A percentile compares a stretch with the other conserved stretches of the same genome.
Conservation (phyloP, 2,888 invertebrate species). For the Unio pictorum region DNA sequence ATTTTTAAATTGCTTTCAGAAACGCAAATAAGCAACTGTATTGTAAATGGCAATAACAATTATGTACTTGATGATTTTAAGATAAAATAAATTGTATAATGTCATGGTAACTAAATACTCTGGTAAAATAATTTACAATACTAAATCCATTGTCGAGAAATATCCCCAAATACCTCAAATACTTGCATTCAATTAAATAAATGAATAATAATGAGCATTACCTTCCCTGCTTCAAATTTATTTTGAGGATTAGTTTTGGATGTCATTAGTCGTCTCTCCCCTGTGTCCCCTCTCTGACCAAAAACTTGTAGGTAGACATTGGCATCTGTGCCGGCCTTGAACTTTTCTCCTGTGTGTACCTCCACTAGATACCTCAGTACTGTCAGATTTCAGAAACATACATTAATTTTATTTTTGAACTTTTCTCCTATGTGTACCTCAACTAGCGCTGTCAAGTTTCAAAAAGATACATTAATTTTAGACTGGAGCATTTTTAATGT, state of each 20-base stretch:
- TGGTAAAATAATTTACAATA: no score
- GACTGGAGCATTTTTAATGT: no score
- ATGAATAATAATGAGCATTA: constrained; percentile 7
- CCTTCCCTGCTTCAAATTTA: constrained; percentile 56
- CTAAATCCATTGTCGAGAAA: no score
- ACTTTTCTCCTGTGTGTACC: constrained; percentile 59
- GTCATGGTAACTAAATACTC: no score
- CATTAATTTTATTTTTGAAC: constrained; percentile 17
- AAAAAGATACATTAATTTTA: constrained; percentile 19
- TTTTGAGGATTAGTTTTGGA: constrained; percentile 30
- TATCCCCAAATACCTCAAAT: no score
- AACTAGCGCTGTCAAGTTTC: constrained; percentile 38
- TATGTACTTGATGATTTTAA: no score
- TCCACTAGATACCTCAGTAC: constrained; percentile 53
- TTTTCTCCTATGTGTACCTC: no score
- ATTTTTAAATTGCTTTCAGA: no score
- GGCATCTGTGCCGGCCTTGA: constrained; percentile 63
- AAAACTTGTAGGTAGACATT: constrained; percentile 66
- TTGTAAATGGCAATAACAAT: no score
- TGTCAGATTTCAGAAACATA: constrained; percentile 17
- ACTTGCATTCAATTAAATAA: no score
- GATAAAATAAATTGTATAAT: no score
- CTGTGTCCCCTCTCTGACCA: constrained; percentile 68
- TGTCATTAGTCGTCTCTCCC: constrained; percentile 56
- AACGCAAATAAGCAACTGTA: no score